These are phyloP conservation scores for Siphamia tubifer DNA, from an alignment of 2,113 vertebrate species.

Conservation along the genomic window DNA sequence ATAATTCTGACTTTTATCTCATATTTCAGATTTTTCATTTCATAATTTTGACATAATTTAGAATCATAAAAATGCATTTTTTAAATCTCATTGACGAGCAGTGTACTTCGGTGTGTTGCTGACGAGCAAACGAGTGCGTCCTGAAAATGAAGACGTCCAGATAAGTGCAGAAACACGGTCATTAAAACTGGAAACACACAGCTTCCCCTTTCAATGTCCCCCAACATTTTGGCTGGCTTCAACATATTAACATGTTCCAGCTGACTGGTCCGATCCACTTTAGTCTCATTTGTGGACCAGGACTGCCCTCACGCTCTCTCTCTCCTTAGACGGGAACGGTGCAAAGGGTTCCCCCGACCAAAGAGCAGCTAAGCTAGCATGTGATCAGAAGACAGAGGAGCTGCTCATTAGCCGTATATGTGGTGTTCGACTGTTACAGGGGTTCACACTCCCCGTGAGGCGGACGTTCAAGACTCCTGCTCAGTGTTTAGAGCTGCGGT, in stretches of 20 bases:
- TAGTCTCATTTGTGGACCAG: conserved; percentile 18
- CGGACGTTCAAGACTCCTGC: no score
- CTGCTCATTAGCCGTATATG: not conserved
- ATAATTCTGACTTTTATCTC: no score
- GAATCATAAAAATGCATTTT: no score
- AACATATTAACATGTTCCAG: conserved; percentile 60
- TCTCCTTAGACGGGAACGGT: not conserved
- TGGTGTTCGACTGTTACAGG: no score
- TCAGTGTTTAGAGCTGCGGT: no score
- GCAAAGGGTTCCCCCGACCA: conserved; percentile 22
- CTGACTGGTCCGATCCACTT: conserved; percentile 44
- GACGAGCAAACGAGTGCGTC: not conserved
- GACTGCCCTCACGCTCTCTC: conserved; percentile 1
- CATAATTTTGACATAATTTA: no score
- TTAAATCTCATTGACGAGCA: no score
- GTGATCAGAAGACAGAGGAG: not conserved
- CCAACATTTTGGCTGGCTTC: conserved; percentile 47
- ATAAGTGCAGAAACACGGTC: conserved; percentile 21
- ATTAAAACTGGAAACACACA: conserved; percentile 39
- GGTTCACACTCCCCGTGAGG: no score
- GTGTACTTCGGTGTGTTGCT: not conserved
- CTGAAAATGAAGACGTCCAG: conserved; percentile 28
- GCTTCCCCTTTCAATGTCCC: conserved; percentile 50
- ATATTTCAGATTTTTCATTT: no score
- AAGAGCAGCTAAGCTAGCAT: not conserved